Percentiles rank a stretch among this genome's conserved stretches.
Conservation (phyloP, 1,140 invertebrate species). For the Bicyclus anynana region DNA sequence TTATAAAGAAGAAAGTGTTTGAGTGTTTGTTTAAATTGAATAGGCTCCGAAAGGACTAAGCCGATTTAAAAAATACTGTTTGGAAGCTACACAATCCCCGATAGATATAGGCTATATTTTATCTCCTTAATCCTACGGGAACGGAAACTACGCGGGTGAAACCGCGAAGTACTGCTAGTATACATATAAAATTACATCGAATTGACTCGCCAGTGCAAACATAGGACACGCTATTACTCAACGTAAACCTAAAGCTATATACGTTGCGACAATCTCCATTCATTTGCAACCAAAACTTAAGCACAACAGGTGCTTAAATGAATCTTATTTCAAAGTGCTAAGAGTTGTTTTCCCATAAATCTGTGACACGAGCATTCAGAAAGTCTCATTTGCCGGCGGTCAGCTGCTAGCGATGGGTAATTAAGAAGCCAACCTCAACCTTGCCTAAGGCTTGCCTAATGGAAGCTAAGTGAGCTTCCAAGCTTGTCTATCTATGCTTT, state of each 20-base stretch:
- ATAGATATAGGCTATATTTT: background rate
- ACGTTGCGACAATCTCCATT: conserved; percentile 11
- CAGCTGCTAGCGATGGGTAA: conserved; percentile 64
- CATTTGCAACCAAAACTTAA: conserved; percentile 14
- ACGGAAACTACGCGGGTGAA: too few relatives aligned
- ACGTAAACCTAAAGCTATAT: conserved; percentile 6
- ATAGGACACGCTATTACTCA: conserved; percentile 2
- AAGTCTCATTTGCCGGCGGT: conserved; percentile 47
- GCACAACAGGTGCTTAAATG: background rate
- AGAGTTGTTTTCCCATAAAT: conserved; percentile 14
- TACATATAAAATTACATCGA: background rate
- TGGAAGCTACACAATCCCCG: background rate
- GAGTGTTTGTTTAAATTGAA: too few relatives aligned
- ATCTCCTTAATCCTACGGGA: too few relatives aligned
- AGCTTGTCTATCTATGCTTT: conserved; percentile 46
- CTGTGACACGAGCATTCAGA: conserved; percentile 23
- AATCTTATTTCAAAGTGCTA: conserved; percentile 8
- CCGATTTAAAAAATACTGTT: too few relatives aligned
- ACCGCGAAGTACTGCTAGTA: too few relatives aligned
- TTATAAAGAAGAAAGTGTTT: too few relatives aligned
- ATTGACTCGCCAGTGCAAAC: background rate
- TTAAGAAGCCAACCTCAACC: conserved; percentile 66
- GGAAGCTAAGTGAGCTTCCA: conserved; percentile 59
- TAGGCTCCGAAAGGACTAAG: too few relatives aligned
- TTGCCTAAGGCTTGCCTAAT: conserved; percentile 63